Percentiles rank a stretch among this genome's conserved stretches.
Conservation (phyloP, 2,888 invertebrate species). For the Melieria crassipennis region DNA sequence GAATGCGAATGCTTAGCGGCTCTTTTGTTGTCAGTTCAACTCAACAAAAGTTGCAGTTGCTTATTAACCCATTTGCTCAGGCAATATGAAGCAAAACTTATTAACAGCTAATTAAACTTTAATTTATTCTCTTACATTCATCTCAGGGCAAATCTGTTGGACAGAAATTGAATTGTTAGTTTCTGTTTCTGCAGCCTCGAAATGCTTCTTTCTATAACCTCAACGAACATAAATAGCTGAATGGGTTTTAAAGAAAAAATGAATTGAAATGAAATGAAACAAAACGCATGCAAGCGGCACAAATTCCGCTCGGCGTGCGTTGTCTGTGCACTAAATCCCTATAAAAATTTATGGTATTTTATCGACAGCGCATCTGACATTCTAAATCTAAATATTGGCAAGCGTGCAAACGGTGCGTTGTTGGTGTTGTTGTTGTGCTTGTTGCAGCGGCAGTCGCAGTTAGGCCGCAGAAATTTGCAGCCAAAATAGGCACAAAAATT, state of each 20-base stretch:
- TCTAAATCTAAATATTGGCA: slow-evolving; percentile 38
- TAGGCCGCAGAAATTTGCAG: slow-evolving; percentile 26
- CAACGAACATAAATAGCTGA: not conserved
- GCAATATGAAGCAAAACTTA: no score
- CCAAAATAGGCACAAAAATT: slow-evolving; percentile 35
- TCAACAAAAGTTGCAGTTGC: no score
- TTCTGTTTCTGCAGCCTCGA: not conserved
- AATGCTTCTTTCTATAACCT: not conserved
- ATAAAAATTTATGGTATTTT: slow-evolving; percentile 30
- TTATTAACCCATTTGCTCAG: no score
- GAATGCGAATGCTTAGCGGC: no score
- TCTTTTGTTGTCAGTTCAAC: no score
- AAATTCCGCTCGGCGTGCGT: no score
- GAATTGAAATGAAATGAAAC: not conserved
- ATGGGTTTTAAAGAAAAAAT: not conserved
- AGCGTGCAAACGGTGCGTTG: not conserved
- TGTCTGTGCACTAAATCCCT: slow-evolving; percentile 14
- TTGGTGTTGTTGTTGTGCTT: no score
- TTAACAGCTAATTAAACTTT: no score
- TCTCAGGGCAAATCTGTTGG: not conserved
- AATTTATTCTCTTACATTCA: no score
- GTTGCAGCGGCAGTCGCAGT: not conserved
- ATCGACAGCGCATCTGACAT: slow-evolving; percentile 37
- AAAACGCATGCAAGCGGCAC: not conserved
- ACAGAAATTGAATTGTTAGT: not conserved